Conservation (phyloP, 2,113 vertebrate species). For the Heloderma charlesbogerti region DNA sequence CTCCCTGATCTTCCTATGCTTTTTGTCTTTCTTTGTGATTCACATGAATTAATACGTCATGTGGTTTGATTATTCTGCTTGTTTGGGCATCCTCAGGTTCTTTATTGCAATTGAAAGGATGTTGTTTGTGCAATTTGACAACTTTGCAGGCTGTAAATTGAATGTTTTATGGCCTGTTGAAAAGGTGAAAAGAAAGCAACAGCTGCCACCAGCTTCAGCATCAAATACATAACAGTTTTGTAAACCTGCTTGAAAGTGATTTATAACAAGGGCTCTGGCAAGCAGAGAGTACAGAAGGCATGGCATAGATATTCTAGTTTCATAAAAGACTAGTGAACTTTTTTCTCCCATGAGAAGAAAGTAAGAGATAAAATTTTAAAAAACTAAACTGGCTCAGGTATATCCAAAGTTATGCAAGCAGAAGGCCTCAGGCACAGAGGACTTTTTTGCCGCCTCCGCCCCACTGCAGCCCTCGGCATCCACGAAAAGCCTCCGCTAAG, state of each 20-base stretch:
- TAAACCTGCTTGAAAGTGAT: conserved; percentile 7
- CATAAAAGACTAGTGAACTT: conserved; percentile 29
- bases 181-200: conserved; percentile 57
- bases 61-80: conserved; percentile 36
- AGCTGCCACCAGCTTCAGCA: conserved; percentile 52
- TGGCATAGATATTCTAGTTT: conserved; percentile 41
- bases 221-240: conserved; percentile 41
- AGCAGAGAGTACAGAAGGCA: conserved; percentile 38
- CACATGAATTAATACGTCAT: conserved; percentile 14
- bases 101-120: conserved; percentile 42
- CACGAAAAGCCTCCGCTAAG: background rate
- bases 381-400: background rate
- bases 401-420: background rate
- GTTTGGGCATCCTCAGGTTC: conserved; percentile 30
- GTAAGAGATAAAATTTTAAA: conserved; percentile 38
- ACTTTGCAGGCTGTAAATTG: conserved; percentile 53
- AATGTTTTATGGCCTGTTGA: conserved; percentile 55
- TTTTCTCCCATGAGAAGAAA: conserved; percentile 10
- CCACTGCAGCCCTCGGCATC: background rate
- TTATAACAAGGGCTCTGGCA: conserved; percentile 30
- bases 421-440: background rate
- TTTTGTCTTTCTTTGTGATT: conserved; percentile 1
- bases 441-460: background rate
- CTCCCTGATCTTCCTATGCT: background rate
- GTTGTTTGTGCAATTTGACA: conserved; percentile 59